These are phyloP conservation scores for Andrena camellia DNA, from an alignment of 2,888 invertebrate genomes.

Conservation along the genomic window DNA sequence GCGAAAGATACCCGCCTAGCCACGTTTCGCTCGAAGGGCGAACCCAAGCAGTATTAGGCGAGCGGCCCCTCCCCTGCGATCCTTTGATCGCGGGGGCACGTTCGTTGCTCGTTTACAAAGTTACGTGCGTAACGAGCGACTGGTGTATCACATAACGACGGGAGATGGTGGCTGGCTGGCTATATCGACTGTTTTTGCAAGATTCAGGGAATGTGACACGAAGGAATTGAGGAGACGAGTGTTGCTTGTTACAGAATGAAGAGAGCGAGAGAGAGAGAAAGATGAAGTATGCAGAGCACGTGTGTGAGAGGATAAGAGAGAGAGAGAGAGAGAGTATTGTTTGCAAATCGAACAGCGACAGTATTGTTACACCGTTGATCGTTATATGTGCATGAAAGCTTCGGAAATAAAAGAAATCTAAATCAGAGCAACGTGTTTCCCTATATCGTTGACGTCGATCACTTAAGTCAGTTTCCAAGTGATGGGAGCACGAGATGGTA, in stretches of 20 bases:
- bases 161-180: slow-evolving; percentile 4
- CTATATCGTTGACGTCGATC: background rate
- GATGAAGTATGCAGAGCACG: background rate
- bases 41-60: slow-evolving; percentile 46
- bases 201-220: background rate
- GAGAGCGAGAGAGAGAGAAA: background rate
- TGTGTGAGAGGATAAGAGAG: slow-evolving; percentile 13
- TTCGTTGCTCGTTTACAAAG: slow-evolving; percentile 39
- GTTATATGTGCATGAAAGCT: slow-evolving; percentile 71
- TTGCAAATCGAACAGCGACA: slow-evolving; percentile 55
- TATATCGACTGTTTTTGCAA: slow-evolving; percentile 27
- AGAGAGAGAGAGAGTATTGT: slow-evolving; percentile 16
- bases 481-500: too few species aligned
- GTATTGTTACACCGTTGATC: slow-evolving; percentile 70
- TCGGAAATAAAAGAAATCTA: slow-evolving; percentile 67
- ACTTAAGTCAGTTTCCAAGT: background rate
- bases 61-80: slow-evolving; percentile 20
- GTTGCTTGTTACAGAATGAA: slow-evolving; percentile 18
- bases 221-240: slow-evolving; percentile 31
- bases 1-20: background rate
- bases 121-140: slow-evolving; percentile 54
- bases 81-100: slow-evolving; percentile 34
- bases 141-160: slow-evolving; percentile 43
- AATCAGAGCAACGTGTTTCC: slow-evolving; percentile 39
- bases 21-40: slow-evolving; percentile 20